Conservation (phyloP, 2,113 vertebrate genomes). For the Erinaceus europaeus region DNA sequence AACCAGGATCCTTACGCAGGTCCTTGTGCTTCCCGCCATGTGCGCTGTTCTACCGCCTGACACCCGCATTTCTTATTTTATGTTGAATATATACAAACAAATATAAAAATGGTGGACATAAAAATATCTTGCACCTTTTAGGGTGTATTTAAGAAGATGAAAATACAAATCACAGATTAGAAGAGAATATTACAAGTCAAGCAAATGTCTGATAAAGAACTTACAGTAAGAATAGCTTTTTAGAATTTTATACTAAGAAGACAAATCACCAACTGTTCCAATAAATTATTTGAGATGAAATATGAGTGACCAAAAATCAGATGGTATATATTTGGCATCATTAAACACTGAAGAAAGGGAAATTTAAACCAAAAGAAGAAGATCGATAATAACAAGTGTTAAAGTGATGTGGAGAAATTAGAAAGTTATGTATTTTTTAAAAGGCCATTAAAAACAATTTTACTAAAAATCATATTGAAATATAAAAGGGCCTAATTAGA, state of each 20-base stretch:
- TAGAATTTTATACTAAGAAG: not conserved
- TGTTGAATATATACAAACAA: too few relatives aligned
- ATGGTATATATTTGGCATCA: not conserved
- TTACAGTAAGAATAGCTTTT: not conserved
- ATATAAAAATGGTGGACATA: not conserved
- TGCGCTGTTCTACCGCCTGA: too few relatives aligned
- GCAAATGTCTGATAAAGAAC: not conserved
- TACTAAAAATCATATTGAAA: not conserved
- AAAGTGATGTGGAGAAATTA: not conserved
- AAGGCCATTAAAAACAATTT: not conserved
- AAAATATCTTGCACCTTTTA: not conserved
- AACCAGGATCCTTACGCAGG: too few relatives aligned
- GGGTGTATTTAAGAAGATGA: not conserved
- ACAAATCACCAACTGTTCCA: not conserved
- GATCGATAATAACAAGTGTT: not conserved
- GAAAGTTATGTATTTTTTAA: slow-evolving; percentile 20
- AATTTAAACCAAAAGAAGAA: not conserved
- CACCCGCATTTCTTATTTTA: too few relatives aligned
- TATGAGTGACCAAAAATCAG: not conserved
- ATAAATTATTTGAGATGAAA: not conserved
- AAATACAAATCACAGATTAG: not conserved
- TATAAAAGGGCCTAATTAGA: not conserved
- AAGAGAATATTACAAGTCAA: not conserved
- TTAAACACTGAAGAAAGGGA: not conserved
- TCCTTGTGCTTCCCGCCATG: too few relatives aligned